Conservation (phyloP, 2,888 invertebrate genomes). For the Branchinecta sandiegonensis region DNA sequence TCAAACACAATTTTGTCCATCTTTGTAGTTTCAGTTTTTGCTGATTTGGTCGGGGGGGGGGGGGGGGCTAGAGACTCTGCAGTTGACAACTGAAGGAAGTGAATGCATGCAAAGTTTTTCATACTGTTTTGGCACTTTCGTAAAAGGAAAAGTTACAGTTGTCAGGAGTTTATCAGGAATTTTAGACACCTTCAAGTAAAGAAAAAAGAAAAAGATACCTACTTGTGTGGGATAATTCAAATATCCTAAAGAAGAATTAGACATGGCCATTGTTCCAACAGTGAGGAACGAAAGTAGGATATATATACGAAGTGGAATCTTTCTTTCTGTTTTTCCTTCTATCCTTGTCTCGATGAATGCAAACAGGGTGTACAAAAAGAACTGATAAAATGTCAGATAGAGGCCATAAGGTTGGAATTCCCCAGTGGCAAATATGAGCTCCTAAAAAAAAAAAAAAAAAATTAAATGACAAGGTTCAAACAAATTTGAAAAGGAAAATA, state of each 20-base stretch:
- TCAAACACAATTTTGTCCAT: too few relatives aligned
- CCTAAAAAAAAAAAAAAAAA: conserved; percentile 38
- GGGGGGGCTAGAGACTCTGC: too few relatives aligned
- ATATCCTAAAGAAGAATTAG: conserved; percentile 83
- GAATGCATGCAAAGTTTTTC: too few relatives aligned
- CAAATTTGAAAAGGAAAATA: background rate
- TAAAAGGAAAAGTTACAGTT: too few relatives aligned
- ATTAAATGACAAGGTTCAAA: conserved; percentile 9
- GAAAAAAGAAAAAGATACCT: background rate
- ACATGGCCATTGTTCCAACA: conserved; percentile 87
- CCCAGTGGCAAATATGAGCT: conserved; percentile 76
- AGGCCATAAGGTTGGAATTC: conserved; percentile 79
- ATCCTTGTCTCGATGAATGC: conserved; percentile 57
- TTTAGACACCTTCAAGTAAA: too few relatives aligned
- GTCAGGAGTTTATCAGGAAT: too few relatives aligned
- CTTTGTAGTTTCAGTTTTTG: too few relatives aligned
- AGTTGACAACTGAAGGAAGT: too few relatives aligned
- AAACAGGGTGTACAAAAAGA: conserved; percentile 66
- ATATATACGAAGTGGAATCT: conserved; percentile 67
- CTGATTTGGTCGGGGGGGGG: too few relatives aligned
- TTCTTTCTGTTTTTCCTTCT: conserved; percentile 41
- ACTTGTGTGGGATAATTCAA: conserved; percentile 87
- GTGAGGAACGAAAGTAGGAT: conserved; percentile 67
- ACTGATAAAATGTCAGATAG: conserved; percentile 83
- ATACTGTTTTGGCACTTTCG: too few relatives aligned